Percentiles rank a stretch among this genome's conserved stretches.
Conservation (phyloP, 2,888 invertebrate species). For the Drosophila infuscata region DNA sequence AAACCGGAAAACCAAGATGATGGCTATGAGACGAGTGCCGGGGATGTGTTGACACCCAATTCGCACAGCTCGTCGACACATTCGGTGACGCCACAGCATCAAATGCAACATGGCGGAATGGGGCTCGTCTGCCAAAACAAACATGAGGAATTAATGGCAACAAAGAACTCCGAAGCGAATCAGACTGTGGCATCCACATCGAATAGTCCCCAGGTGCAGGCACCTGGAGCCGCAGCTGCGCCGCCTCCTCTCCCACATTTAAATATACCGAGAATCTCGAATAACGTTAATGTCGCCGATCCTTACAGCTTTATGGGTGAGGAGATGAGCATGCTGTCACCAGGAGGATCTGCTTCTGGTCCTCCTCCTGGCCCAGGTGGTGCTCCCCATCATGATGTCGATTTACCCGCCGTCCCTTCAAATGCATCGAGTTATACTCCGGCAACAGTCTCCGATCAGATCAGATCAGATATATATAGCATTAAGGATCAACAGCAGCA, state of each 20-base stretch:
- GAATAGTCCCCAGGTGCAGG: conserved; percentile 25
- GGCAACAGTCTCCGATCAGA: conserved; percentile 6
- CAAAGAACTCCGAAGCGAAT: conserved; percentile 43
- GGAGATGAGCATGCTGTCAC: conserved; percentile 85
- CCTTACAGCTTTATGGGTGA: conserved; percentile 95
- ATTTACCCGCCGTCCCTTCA: conserved; percentile 10
- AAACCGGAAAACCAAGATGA: conserved; percentile 92
- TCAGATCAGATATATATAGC: conserved; percentile 30
- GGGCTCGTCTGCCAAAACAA: conserved; percentile 54
- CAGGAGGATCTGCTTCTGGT: conserved; percentile 24
- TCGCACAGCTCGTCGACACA: conserved; percentile 83
- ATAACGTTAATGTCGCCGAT: conserved; percentile 84
- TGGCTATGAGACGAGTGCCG: conserved; percentile 94
- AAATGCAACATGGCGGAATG: conserved; percentile 61
- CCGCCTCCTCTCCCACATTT: neutral
- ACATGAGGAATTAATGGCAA: conserved; percentile 49
- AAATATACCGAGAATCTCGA: conserved; percentile 6
- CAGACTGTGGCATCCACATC: conserved; percentile 26
- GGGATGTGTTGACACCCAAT: conserved; percentile 85
- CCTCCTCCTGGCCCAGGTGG: conserved; percentile 28
- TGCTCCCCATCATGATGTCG: conserved; percentile 7
- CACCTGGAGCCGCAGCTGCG: neutral
- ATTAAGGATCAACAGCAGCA: conserved; percentile 39
- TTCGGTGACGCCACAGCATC: conserved; percentile 81
- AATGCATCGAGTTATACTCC: conserved; percentile 36